phyloP scores from a whole-genome alignment of 2,888 invertebrate genomes.

The Nasonovia ribisnigri region DNA sequence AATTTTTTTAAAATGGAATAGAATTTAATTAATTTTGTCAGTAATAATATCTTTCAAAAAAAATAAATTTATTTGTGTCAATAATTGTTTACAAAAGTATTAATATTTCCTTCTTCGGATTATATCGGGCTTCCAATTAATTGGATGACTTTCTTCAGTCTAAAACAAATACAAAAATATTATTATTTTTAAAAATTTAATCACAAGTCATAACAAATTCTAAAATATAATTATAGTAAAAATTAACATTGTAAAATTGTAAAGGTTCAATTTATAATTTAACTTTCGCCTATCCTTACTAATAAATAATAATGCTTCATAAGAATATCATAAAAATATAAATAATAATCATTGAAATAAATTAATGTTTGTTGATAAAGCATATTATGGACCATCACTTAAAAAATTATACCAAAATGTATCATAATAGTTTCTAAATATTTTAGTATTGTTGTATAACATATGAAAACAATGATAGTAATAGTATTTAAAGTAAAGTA shows the following conservation, averaged over 20 bases:
- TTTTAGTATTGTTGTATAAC: neutral
- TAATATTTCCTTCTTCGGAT: slow-evolving; percentile 91
- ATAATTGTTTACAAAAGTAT: slow-evolving; percentile 67
- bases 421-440: neutral
- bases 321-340: neutral
- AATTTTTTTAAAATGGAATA: neutral
- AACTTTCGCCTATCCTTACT: neutral
- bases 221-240: too few relatives aligned
- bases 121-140: slow-evolving; percentile 98
- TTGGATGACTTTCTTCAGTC: slow-evolving; percentile 95
- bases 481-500: neutral
- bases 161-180: slow-evolving; percentile 70
- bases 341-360: neutral
- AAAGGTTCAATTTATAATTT: neutral
- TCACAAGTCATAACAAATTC: neutral
- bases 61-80: neutral
- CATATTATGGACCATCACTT: neutral
- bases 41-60: neutral
- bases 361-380: neutral
- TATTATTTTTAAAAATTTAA: neutral
- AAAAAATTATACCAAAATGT: slow-evolving; percentile 11
- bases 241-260: too few relatives aligned
- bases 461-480: neutral
- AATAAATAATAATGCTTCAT: neutral
- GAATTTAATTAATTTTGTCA: neutral